Percentiles rank a stretch among this genome's conserved stretches.
These are phyloP conservation scores for Ameiurus melas DNA, from an alignment of 2,113 vertebrate species.

Conservation along the genomic window DNA sequence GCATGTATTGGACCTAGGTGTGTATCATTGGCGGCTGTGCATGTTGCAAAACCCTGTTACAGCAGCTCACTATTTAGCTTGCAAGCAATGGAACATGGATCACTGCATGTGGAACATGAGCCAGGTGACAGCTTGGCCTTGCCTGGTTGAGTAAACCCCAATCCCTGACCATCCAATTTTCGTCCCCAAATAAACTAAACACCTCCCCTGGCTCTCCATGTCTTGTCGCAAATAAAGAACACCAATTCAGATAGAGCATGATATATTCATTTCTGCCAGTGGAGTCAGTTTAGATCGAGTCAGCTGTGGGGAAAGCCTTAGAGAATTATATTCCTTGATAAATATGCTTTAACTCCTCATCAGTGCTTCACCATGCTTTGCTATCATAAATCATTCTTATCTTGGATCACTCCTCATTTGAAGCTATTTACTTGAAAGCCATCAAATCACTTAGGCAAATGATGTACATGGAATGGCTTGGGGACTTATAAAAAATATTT, in stretches of 20 bases:
- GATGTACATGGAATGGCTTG: slow-evolving; percentile 10
- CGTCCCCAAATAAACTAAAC: slow-evolving; percentile 44
- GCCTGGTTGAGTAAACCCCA: slow-evolving; percentile 67
- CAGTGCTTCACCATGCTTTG: slow-evolving; percentile 37
- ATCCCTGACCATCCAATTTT: slow-evolving; percentile 65
- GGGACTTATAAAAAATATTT: background rate
- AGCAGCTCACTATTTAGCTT: slow-evolving; percentile 36
- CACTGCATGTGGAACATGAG: slow-evolving; percentile 64
- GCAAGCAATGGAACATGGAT: slow-evolving; percentile 52
- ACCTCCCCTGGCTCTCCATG: background rate
- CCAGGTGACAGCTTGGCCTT: slow-evolving; percentile 73
- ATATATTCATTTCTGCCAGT: slow-evolving; percentile 50
- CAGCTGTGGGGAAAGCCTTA: slow-evolving; percentile 19
- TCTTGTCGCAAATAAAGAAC: slow-evolving; percentile 32
- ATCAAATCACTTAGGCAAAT: slow-evolving; percentile 12
- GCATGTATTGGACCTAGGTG: slow-evolving; percentile 10
- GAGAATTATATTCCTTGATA: slow-evolving; percentile 47
- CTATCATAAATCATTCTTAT: slow-evolving; percentile 42
- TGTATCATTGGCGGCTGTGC: slow-evolving; percentile 15
- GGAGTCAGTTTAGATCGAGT: slow-evolving; percentile 39
- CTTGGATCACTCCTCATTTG: slow-evolving; percentile 17
- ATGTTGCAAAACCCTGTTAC: slow-evolving; percentile 17
- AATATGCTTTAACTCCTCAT: slow-evolving; percentile 47
- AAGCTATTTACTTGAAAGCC: background rate
- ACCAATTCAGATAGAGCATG: slow-evolving; percentile 13